Percentiles rank a stretch among this genome's conserved stretches.
Evolutionary conservation across 2,113 vertebrate genomes (phyloP).

Genomic region (Mus pahari): DNA sequence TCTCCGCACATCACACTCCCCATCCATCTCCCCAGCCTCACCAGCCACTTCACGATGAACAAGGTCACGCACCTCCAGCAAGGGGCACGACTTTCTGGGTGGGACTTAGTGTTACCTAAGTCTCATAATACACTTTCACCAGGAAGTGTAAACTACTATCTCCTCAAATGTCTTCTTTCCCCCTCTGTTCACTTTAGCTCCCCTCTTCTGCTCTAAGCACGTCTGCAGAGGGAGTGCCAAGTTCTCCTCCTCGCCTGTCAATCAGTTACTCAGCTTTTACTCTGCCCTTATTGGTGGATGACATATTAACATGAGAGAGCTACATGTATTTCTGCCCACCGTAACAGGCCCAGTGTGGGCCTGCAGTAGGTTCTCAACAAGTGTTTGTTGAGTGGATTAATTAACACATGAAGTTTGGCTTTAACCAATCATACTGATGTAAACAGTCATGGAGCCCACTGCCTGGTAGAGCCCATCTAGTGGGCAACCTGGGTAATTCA

Average conservation of each 20-base stretch:
- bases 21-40: neutral
- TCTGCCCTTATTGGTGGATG: neutral
- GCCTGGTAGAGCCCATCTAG: neutral
- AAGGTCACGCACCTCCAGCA: neutral
- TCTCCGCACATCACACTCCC: neutral
- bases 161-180: neutral
- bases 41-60: rapidly evolving
- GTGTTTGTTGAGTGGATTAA: neutral
- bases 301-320: neutral
- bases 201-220: neutral
- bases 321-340: neutral
- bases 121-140: neutral
- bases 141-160: neutral
- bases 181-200: neutral
- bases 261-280: neutral
- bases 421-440: neutral
- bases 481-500: neutral
- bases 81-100: too few species aligned
- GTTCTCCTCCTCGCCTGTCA: neutral
- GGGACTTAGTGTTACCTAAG: neutral
- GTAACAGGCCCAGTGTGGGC: neutral
- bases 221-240: neutral
- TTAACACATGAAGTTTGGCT: neutral
- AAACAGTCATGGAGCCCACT: neutral
- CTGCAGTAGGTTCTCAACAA: neutral